A percentile compares a stretch with the other conserved stretches of the same genome.
Evolutionary conservation across 2,797 vertebrate species (phyloP).

Genomic region (Sandelia bainsii): DNA sequence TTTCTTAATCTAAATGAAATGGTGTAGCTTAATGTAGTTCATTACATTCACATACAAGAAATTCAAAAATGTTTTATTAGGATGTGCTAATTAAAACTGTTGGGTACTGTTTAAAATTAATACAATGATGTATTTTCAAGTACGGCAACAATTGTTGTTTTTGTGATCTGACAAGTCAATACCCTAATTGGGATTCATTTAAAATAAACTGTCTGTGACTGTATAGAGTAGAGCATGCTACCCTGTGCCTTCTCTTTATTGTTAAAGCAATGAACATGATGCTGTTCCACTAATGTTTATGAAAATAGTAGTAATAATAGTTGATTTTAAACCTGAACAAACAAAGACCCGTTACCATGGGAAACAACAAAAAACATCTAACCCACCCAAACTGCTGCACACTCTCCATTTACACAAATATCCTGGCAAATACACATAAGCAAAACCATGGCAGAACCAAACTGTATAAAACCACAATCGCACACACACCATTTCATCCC

Average conservation of each 20-base stretch:
- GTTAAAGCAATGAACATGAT: conserved; percentile 5
- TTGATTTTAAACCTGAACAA: conserved; percentile 23
- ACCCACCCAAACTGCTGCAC: neutral
- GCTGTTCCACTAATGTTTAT: neutral
- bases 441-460: neutral
- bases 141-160: neutral
- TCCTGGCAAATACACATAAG: neutral
- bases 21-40: neutral
- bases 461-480: conserved; percentile 27
- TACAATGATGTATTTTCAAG: neutral
- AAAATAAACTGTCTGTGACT: neutral
- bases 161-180: neutral
- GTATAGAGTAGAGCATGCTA: neutral
- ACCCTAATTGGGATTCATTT: neutral
- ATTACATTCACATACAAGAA: neutral
- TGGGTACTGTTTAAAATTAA: neutral
- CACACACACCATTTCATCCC: conserved; percentile 32
- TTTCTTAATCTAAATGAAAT: neutral
- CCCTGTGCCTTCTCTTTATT: conserved; percentile 6
- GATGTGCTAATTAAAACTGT: neutral
- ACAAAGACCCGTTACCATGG: neutral
- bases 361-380: conserved; percentile 7
- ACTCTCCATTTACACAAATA: conserved; percentile 31
- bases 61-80: neutral
- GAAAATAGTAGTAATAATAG: neutral